Percentiles rank a stretch among this genome's conserved stretches.
Evolutionary conservation across 2,797 vertebrate genomes (phyloP).

Genomic region (Semotilus atromaculatus): DNA sequence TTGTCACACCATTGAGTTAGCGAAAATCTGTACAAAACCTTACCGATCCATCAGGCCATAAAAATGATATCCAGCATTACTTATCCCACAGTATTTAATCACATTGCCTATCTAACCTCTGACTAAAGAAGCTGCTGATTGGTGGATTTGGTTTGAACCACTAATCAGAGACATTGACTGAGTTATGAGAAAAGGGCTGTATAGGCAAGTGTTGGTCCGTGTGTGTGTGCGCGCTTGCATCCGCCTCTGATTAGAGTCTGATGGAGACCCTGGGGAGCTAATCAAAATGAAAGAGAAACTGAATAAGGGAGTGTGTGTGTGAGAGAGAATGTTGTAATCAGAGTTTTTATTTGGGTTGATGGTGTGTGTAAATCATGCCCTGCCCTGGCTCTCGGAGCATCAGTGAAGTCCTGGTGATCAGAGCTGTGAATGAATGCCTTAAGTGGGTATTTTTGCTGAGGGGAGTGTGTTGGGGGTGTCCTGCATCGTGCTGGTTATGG

Average conservation of each 20-base stretch:
- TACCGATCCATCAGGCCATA: neutral
- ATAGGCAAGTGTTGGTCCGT: neutral
- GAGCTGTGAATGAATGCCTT: conserved; percentile 32
- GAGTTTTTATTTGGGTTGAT: conserved; percentile 44
- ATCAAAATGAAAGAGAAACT: conserved; percentile 40
- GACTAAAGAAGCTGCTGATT: conserved; percentile 3
- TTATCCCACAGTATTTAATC: neutral
- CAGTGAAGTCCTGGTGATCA: conserved; percentile 38
- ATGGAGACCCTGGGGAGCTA: conserved; percentile 33
- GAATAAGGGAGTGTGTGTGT: conserved; percentile 1
- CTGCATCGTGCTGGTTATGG: conserved; percentile 25
- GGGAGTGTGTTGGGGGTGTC: neutral
- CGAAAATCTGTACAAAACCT: no score
- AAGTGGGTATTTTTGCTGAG: conserved; percentile 36
- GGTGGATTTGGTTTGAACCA: conserved; percentile 16
- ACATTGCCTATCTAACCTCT: neutral
- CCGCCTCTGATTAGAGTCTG: conserved; percentile 42
- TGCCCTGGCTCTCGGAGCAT: conserved; percentile 14
- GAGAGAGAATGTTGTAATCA: conserved; percentile 43
- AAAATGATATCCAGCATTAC: neutral
- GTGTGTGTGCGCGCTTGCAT: neutral
- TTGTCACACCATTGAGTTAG: no score
- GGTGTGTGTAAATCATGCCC: conserved; percentile 52
- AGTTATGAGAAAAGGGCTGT: neutral
- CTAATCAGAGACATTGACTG: conserved; percentile 20